phyloP scores from a whole-genome alignment of 2,113 vertebrate species.

The Tupaia tana region DNA sequence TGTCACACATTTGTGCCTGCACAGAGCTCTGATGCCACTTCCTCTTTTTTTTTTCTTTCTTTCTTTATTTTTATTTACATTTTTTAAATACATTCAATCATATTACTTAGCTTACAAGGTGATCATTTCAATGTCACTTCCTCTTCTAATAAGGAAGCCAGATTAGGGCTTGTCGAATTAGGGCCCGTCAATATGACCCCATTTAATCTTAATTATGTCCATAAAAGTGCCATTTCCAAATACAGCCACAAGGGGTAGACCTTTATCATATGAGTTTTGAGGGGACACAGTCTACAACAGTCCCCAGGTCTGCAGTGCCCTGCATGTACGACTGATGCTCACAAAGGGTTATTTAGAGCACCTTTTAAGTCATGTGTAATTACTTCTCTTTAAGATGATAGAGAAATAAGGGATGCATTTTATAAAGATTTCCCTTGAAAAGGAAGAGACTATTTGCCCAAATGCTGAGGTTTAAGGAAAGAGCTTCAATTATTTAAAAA shows the following conservation, averaged over 20 bases:
- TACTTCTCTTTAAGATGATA: background rate
- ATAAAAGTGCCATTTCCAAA: background rate
- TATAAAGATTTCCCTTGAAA: background rate
- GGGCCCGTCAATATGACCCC: too few species aligned
- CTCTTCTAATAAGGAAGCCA: background rate
- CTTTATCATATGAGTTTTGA: background rate
- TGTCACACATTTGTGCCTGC: background rate
- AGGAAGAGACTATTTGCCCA: background rate
- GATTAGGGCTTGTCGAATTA: background rate
- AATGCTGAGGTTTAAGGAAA: background rate
- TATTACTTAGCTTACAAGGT: too few species aligned
- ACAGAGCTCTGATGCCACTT: background rate
- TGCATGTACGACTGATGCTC: background rate
- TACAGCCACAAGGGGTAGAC: fast-evolving
- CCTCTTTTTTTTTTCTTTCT: too few species aligned
- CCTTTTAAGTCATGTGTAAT: background rate
- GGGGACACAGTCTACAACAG: background rate
- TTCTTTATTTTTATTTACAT: too few species aligned
- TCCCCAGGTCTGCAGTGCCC: background rate
- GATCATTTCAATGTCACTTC: too few species aligned
- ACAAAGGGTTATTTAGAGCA: background rate
- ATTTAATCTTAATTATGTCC: background rate
- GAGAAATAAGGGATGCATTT: background rate
- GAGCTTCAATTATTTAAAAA: conserved; percentile 5
- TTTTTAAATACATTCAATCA: too few species aligned